Evolutionary conservation across 2,888 invertebrate genomes (phyloP).

Genomic region (Phoenoteleia sp.): DNA sequence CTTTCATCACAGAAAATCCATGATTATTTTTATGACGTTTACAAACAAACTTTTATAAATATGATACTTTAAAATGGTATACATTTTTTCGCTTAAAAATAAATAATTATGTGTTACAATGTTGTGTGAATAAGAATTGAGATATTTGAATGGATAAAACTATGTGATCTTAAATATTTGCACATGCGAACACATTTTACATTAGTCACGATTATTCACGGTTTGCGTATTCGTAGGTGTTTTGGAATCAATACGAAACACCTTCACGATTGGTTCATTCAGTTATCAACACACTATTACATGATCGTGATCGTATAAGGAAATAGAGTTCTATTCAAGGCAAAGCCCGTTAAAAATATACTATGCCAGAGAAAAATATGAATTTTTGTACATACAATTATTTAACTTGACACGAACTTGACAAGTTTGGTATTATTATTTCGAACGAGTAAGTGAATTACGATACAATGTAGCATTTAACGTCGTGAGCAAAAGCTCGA

Average conservation of each 20-base stretch:
- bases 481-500: slow-evolving; percentile 50
- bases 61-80: not conserved
- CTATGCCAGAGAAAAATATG: slow-evolving; percentile 67
- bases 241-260: slow-evolving; percentile 28
- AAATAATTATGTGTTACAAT: not conserved
- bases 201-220: not conserved
- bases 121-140: not conserved
- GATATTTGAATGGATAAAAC: not conserved
- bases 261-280: not conserved
- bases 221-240: not conserved
- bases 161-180: not conserved
- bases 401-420: slow-evolving; percentile 51
- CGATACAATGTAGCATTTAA: slow-evolving; percentile 57
- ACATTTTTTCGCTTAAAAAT: not conserved
- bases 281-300: slow-evolving; percentile 25
- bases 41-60: not conserved
- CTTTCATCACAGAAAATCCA: not conserved
- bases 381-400: slow-evolving; percentile 49
- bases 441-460: slow-evolving; percentile 47
- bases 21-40: not conserved
- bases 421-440: slow-evolving; percentile 51
- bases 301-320: slow-evolving; percentile 20
- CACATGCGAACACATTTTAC: slow-evolving; percentile 6
- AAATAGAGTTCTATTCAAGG: slow-evolving; percentile 47
- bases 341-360: slow-evolving; percentile 61